Base-by-base conservation (phyloP, 2,113 vertebrate genomes). In the Sceloporus undulatus region DNA sequence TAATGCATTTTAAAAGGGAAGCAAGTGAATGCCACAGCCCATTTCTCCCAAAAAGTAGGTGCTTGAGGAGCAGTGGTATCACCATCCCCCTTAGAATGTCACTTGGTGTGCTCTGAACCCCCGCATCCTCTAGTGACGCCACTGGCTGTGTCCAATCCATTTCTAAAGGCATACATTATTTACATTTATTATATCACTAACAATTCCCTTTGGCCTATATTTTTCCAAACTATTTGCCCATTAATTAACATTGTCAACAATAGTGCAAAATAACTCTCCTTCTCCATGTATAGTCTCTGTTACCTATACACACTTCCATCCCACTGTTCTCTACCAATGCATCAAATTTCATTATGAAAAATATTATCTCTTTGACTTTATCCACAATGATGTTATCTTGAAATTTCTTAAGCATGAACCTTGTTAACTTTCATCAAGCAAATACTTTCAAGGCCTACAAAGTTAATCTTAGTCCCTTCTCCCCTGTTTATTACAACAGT, bases 351-450 rank as follows among this genome's bases (percentile, higher is more conserved):
- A 7, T 76, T 66, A 23, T 76, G 23, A 18, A 78, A 82, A 9
- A 74, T 38, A 34, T 68, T 73, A 88, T 80, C 23, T 38, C 29
- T 82, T 38, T 88, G 13, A 75, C 56, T 11, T 76, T 76, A 77
- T 77, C 80, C 16, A 82, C 38, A 75, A 38, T 10, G 1, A 29
- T 76, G 27, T 62, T 75, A 82, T 29, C 73, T 68, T 76, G 8
- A 66, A 68, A 54, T 75, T 34, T 87, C 19, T 81, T 87, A 75
- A 87, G 71, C 59, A 68, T 54, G 40, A 76, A 27, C 56, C 62
- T 68, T 88, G 40, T 40, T 82, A 88, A 66, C 59, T n/a, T n/a
- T 52, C 80, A 77, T 77, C 54, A 88, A 83, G 23, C 21, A 74
- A 40, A 65, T 9, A 38, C 29, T 77, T 83, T 34, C 74, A 83